Evolutionary conservation across 2,888 invertebrate species (phyloP).

Genomic region (Diarsia brunnea): DNA sequence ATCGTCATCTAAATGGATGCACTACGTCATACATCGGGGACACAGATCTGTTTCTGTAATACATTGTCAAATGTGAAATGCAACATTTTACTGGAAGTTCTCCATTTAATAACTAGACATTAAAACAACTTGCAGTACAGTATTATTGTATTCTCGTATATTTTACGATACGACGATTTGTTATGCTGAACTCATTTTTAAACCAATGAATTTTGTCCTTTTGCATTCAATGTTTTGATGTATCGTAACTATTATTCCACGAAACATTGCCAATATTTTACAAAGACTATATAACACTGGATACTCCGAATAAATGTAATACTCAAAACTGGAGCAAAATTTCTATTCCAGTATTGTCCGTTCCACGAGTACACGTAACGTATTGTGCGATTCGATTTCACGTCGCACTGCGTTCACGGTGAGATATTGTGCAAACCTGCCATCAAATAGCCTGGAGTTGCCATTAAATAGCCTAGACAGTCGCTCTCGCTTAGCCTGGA

Average conservation of each 20-base stretch:
- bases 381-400: slow-evolving; percentile 41
- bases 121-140: background rate
- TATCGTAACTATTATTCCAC: background rate
- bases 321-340: slow-evolving; percentile 24
- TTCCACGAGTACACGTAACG: slow-evolving; percentile 41
- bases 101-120: too few relatives aligned
- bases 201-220: background rate
- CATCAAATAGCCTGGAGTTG: slow-evolving; percentile 7
- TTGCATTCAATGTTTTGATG: background rate
- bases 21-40: too few relatives aligned
- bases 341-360: slow-evolving; percentile 34
- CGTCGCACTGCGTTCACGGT: slow-evolving; percentile 12
- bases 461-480: slow-evolving; percentile 15
- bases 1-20: background rate
- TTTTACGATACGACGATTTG: background rate
- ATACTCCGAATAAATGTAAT: slow-evolving; percentile 15
- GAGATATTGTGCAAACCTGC: slow-evolving; percentile 28
- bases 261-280: background rate
- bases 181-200: background rate
- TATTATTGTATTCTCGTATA: background rate
- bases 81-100: too few relatives aligned
- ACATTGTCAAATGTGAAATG: too few relatives aligned
- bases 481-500: background rate
- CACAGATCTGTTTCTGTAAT: too few relatives aligned
- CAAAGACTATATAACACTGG: slow-evolving; percentile 4